phyloP scores from a whole-genome alignment of 2,888 invertebrate species.

The Stenodera caucasica region DNA sequence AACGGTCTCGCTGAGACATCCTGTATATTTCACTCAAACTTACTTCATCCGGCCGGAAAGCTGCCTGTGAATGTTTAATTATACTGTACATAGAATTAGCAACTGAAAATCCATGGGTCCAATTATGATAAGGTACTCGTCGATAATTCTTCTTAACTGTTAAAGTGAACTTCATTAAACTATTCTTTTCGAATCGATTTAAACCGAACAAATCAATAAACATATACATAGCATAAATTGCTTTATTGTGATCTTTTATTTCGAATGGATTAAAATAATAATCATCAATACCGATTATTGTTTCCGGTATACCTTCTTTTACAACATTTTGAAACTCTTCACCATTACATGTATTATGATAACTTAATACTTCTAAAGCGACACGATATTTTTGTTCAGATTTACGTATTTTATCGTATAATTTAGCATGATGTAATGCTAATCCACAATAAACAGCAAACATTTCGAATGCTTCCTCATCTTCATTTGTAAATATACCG shows the following conservation, averaged over 20 bases:
- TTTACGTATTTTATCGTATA: slow-evolving; percentile 79
- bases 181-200: slow-evolving; percentile 67
- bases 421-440: slow-evolving; percentile 81
- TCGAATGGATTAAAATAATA: slow-evolving; percentile 74
- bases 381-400: slow-evolving; percentile 83
- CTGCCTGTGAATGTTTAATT: slow-evolving; percentile 61
- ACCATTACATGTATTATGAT: slow-evolving; percentile 78
- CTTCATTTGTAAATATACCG: slow-evolving; percentile 64
- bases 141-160: slow-evolving; percentile 86
- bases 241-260: slow-evolving; percentile 72
- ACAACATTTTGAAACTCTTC: slow-evolving; percentile 60
- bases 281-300: slow-evolving; percentile 55
- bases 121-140: slow-evolving; percentile 83
- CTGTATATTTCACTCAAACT: slow-evolving; percentile 32
- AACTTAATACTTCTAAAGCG: slow-evolving; percentile 80
- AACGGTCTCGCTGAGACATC: no score
- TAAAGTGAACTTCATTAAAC: slow-evolving; percentile 71
- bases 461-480: slow-evolving; percentile 80
- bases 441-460: slow-evolving; percentile 85
- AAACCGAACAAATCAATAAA: slow-evolving; percentile 70
- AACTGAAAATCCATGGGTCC: slow-evolving; percentile 86
- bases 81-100: slow-evolving; percentile 82
- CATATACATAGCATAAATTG: slow-evolving; percentile 73
- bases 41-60: slow-evolving; percentile 66
- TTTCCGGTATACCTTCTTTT: slow-evolving; percentile 42